These are phyloP conservation scores for Eremophila alpestris DNA, from an alignment of 2,797 vertebrate genomes.

Conservation along the genomic window DNA sequence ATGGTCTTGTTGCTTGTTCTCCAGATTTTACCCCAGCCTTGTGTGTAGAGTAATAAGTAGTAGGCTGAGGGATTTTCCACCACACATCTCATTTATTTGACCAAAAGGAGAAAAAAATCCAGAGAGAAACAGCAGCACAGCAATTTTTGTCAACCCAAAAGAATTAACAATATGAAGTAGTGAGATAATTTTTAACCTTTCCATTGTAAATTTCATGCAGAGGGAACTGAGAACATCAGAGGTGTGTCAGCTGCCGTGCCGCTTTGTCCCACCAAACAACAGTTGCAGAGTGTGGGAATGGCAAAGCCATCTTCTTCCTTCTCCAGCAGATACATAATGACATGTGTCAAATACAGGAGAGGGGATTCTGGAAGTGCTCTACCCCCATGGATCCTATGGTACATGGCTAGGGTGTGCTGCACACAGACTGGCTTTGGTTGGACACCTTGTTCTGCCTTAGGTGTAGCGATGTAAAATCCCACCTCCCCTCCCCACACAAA, in stretches of 20 bases:
- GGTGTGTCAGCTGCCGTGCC: background rate
- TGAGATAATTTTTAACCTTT: background rate
- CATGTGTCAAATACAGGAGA: background rate
- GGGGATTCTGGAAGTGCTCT: background rate
- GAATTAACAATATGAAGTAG: background rate
- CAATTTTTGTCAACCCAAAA: background rate
- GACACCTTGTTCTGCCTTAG: background rate
- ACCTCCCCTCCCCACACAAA: background rate
- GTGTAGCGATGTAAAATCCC: background rate
- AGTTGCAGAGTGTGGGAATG: background rate
- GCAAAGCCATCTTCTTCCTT: background rate
- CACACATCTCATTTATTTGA: background rate
- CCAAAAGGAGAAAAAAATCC: background rate
- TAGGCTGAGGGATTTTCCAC: background rate
- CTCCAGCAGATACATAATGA: background rate
- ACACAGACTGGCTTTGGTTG: background rate
- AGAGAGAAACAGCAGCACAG: background rate
- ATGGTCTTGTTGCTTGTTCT: background rate
- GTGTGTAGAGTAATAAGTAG: background rate
- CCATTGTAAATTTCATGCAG: background rate
- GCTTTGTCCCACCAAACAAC: background rate
- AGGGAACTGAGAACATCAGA: background rate
- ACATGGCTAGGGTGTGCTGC: rapidly evolving
- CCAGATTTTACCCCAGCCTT: background rate
- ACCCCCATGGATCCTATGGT: rapidly evolving